Evolutionary conservation across 2,888 invertebrate genomes (phyloP).

Genomic region (Archips xylosteana): DNA sequence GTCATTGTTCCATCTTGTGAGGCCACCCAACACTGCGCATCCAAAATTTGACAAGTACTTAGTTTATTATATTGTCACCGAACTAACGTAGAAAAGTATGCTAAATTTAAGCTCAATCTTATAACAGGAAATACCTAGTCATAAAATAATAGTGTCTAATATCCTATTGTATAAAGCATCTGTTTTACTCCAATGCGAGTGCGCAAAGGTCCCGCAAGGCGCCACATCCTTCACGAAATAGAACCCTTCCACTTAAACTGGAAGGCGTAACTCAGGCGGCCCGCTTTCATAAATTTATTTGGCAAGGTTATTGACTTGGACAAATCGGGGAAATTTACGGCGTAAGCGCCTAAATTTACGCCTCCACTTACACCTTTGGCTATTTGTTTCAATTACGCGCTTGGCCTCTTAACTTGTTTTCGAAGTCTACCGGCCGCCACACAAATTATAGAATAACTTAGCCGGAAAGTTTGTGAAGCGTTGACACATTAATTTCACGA

Average conservation of each 20-base stretch:
- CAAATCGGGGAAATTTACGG: constrained; percentile 13
- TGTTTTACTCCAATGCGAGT: background rate
- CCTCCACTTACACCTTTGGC: constrained; percentile 9
- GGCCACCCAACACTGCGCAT: too few species aligned
- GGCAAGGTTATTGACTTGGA: constrained; percentile 8
- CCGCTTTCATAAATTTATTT: constrained; percentile 15
- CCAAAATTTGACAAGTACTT: too few species aligned
- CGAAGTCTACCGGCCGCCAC: background rate
- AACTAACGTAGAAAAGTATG: too few species aligned
- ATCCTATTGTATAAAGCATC: constrained; percentile 4
- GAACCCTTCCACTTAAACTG: constrained; percentile 14
- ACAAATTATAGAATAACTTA: background rate
- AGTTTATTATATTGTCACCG: too few species aligned
- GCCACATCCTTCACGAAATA: constrained; percentile 28
- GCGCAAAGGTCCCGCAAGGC: constrained; percentile 10
- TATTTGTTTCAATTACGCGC: constrained; percentile 6
- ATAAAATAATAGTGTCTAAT: too few species aligned
- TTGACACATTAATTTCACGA: background rate
- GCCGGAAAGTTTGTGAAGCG: background rate
- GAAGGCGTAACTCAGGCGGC: constrained; percentile 18
- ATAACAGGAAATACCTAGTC: too few species aligned
- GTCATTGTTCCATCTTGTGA: too few species aligned
- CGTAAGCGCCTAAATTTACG: background rate
- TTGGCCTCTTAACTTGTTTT: background rate
- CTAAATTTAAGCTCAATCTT: too few species aligned